Evolutionary conservation across 2,113 vertebrate species (phyloP).

Genomic region (Eubucco bourcierii): DNA sequence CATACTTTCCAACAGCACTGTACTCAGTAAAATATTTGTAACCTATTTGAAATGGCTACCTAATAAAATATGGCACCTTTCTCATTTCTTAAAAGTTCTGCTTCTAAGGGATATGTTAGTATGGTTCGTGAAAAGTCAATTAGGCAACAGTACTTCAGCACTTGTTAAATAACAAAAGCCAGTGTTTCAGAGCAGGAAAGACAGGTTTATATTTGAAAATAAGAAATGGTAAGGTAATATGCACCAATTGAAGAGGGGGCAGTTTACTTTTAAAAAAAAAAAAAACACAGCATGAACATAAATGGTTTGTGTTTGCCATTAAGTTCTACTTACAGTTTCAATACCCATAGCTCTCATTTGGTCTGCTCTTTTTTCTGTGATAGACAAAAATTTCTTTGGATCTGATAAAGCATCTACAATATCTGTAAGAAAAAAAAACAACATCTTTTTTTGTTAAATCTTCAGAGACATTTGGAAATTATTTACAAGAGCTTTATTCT

Average conservation of each 20-base stretch:
- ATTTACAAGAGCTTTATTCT: not conserved
- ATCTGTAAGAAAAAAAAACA: conserved; percentile 70
- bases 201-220: not conserved
- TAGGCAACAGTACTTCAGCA: not conserved
- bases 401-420: conserved; percentile 98
- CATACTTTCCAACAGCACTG: not conserved
- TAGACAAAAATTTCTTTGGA: conserved; percentile 98
- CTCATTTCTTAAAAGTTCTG: not conserved
- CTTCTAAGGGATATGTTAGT: not conserved
- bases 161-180: not conserved
- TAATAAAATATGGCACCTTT: not conserved
- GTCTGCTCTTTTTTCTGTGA: conserved; percentile 96
- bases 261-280: not conserved
- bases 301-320: not conserved
- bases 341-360: conserved; percentile 99
- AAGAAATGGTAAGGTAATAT: not conserved
- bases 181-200: not conserved
- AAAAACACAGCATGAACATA: not conserved
- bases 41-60: not conserved
- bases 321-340: conserved; percentile 85
- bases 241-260: not conserved
- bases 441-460: not conserved
- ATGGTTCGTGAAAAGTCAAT: not conserved
- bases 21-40: not conserved
- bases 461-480: not conserved